phyloP scores from a whole-genome alignment of 2,888 invertebrate species.

The Oscheius sp. region DNA sequence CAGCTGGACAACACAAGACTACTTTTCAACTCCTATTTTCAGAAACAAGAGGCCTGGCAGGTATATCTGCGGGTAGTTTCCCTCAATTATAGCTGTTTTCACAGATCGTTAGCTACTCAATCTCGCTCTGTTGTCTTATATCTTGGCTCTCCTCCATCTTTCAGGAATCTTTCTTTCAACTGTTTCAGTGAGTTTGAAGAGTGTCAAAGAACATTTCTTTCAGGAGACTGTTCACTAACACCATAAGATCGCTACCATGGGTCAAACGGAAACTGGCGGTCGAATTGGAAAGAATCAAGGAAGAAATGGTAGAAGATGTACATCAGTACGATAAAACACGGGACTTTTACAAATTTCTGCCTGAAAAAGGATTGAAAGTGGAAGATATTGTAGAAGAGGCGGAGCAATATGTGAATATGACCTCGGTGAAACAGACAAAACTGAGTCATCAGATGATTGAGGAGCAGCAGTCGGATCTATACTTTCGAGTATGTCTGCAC shows the following conservation, averaged over 20 bases:
- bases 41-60: constrained; percentile 68
- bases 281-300: constrained; percentile 50
- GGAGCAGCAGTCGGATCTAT: constrained; percentile 1
- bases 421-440: not conserved
- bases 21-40: constrained; percentile 60
- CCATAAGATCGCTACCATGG: constrained; percentile 52
- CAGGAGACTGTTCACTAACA: not conserved
- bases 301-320: constrained; percentile 58
- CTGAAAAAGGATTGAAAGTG: constrained; percentile 77
- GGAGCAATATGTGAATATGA: constrained; percentile 72
- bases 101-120: constrained; percentile 58
- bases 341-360: constrained; percentile 75
- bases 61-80: constrained; percentile 28
- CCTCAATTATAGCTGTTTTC: not conserved
- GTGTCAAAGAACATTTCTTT: not conserved
- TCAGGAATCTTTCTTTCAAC: not conserved
- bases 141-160: constrained; percentile 30
- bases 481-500: not conserved
- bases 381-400: constrained; percentile 82
- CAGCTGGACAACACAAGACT: constrained; percentile 58
- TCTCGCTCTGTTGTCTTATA: constrained; percentile 46
- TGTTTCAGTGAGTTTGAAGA: not conserved
- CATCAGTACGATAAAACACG: constrained; percentile 55
- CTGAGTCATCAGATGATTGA: not conserved
- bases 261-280: constrained; percentile 44